phyloP scores from a whole-genome alignment of 64 coral and sea anemone genomes.

The Montipora capricornis region DNA sequence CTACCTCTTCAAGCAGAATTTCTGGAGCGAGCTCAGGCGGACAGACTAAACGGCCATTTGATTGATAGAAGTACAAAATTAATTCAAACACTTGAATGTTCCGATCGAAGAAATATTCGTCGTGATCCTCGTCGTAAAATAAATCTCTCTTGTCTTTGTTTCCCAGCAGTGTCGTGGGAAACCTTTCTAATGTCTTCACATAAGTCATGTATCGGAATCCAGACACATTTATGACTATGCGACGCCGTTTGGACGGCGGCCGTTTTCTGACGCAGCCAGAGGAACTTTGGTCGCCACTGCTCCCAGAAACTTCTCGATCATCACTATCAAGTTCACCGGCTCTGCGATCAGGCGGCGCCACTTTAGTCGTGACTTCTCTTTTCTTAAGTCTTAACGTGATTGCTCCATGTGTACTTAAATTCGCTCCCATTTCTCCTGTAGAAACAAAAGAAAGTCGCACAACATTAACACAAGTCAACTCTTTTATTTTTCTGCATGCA shows the following conservation, averaged over 20 bases:
- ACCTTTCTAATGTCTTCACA: constrained; percentile 78
- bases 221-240: constrained; percentile 86
- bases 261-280: background rate
- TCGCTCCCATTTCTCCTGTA: constrained; percentile 79
- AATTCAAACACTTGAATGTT: constrained; percentile 95
- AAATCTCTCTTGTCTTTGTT: constrained; percentile 78
- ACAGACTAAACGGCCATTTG: constrained; percentile 90
- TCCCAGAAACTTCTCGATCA: background rate
- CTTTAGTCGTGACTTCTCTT: constrained; percentile 10
- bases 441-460: constrained; percentile 28
- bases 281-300: constrained; percentile 15
- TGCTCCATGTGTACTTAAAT: constrained; percentile 49
- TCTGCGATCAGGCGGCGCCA: background rate
- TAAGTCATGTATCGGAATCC: constrained; percentile 94
- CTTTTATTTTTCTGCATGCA: background rate
- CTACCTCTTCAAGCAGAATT: constrained; percentile 91
- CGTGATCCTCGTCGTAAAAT: constrained; percentile 85
- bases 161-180: constrained; percentile 88
- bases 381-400: constrained; percentile 49
- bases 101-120: constrained; percentile 94
- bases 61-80: constrained; percentile 97
- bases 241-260: constrained; percentile 27
- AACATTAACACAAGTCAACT: constrained; percentile 4
- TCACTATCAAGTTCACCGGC: background rate
- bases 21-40: constrained; percentile 86